Conservation (phyloP, 2,797 vertebrate species). For the Notoglanidium macrostoma region DNA sequence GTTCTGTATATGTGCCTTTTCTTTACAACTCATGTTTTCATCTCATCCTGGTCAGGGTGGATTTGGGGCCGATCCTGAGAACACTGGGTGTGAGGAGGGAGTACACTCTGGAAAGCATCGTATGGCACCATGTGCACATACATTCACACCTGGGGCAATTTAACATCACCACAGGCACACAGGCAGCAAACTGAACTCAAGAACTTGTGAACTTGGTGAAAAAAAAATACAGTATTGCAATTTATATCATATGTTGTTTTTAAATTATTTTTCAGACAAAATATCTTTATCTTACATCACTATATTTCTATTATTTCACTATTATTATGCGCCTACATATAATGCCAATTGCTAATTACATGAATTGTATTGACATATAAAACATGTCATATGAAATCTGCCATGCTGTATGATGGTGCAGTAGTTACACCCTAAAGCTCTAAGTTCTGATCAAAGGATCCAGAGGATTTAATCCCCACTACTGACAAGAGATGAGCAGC, state of each 20-base stretch:
- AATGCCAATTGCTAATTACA: neutral
- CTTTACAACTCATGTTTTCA: neutral
- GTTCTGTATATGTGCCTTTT: neutral
- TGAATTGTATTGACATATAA: neutral
- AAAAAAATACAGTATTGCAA: neutral
- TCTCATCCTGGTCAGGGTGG: neutral
- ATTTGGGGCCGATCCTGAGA: neutral
- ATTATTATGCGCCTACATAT: neutral
- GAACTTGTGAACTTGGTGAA: neutral
- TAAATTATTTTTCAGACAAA: neutral
- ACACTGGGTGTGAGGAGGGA: no score
- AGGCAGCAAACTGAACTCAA: neutral
- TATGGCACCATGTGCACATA: neutral
- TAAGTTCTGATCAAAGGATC: neutral
- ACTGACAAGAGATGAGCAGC: conserved; percentile 25
- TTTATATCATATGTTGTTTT: neutral
- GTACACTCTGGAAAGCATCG: neutral
- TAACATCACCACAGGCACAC: neutral
- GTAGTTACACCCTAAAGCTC: neutral
- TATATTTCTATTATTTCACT: neutral
- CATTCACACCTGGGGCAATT: neutral
- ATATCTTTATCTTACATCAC: no score
- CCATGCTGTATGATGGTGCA: neutral
- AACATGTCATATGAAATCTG: neutral
- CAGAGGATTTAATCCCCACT: conserved; percentile 19